These are phyloP conservation scores for Urocolius indicus DNA, from an alignment of 2,113 vertebrate species.

Conservation along the genomic window DNA sequence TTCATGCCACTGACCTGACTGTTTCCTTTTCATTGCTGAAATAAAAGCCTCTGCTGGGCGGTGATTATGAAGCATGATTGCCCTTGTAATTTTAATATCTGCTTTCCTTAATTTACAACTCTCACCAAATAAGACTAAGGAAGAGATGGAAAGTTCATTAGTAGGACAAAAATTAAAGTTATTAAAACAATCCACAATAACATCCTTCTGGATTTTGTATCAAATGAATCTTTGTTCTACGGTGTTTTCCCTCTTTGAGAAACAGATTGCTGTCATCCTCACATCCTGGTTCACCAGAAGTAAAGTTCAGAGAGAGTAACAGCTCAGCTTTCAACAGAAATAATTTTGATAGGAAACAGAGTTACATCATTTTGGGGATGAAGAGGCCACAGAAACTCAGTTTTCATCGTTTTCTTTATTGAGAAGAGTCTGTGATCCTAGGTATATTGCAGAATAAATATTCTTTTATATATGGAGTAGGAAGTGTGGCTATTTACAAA, in stretches of 20 bases:
- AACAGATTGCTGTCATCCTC: not conserved
- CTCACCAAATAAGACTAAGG: not conserved
- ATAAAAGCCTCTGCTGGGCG: not conserved
- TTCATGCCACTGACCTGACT: not conserved
- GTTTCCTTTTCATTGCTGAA: not conserved
- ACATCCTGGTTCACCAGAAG: not conserved
- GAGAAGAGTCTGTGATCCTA: not conserved
- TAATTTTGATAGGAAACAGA: not conserved
- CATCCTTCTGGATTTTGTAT: not conserved
- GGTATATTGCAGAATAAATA: not conserved
- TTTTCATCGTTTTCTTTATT: not conserved
- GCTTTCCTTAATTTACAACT: not conserved
- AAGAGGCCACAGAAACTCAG: fast-evolving
- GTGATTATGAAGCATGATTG: not conserved
- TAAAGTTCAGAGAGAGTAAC: not conserved
- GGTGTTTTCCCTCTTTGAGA: not conserved
- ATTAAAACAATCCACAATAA: not conserved
- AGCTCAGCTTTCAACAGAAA: not conserved
- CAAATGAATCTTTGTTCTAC: not conserved
- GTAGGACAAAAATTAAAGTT: not conserved
- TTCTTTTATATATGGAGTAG: not conserved
- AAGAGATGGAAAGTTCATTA: not conserved
- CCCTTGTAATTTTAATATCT: not conserved
- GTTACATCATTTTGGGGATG: not conserved
- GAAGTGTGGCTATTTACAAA: not conserved